Evolutionary conservation across 53 echinoderm and acorn worm species (phyloP), one percentile per base, ranked within the genome.

Genomic region (Actinopyga echinites): DNA sequence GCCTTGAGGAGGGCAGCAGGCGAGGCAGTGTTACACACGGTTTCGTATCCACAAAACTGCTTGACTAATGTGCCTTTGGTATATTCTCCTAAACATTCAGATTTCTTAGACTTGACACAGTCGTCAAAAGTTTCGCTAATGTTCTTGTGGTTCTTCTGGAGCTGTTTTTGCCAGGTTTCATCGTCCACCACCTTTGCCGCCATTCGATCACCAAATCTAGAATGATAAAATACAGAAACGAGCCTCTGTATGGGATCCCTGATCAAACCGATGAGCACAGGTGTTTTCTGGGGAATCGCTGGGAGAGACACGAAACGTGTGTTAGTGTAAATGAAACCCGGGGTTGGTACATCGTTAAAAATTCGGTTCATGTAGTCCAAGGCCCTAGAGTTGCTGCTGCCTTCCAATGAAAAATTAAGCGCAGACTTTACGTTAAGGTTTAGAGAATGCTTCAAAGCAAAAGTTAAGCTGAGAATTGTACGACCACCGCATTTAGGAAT

Each of bases 41-140:
- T 56, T 26, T 77, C 52, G 77, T 77, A 77, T 5, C 77, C 77
- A 15, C 77, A 77, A 56, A 77, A 77, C 20, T 77, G 77, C 19
- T 56, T 77, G 2, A 77, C 77, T 29, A 77, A 54, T 0, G 8
- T 6, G 2, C 77, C 77, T n/a, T 77, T 77, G 52, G 77, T 77
- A 15, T 56, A 5, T 56, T 77, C 77, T 19, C 55, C 77, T 24
- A 56, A 4, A 30, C 77, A 77, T 56, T 77, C 77, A 20, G 77
- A 31, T 32, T 22, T 49, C 32, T 56, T 56, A 19, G 26, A 33
- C 44, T 55, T 55, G 13, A 77, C 77, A 30, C 77, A 77, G 21
- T 77, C 77, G 44, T 77, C 77, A 55, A 77, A 77, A 1, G 56
- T 30, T 56, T 77, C 77, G 56, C 49, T 77, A 13, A 55, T 55